A percentile compares a stretch with the other conserved stretches of the same genome.
These are phyloP conservation scores for Cariama cristata DNA, from an alignment of 2,113 vertebrate species.

Conservation along the genomic window DNA sequence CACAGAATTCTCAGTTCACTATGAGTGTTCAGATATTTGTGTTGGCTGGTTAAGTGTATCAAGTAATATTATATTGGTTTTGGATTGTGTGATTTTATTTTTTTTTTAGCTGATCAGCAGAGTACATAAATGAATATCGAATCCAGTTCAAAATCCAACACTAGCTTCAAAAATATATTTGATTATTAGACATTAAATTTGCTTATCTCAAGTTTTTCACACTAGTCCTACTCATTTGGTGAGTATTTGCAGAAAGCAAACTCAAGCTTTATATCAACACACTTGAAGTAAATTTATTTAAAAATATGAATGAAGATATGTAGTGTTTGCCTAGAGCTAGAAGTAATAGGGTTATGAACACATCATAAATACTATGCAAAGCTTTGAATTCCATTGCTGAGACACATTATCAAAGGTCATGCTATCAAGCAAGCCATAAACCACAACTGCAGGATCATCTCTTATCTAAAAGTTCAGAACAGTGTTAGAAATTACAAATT, in stretches of 20 bases:
- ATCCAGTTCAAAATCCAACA: not conserved
- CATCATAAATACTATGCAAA: conserved; percentile 49
- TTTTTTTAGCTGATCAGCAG: conserved; percentile 5
- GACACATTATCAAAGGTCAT: not conserved
- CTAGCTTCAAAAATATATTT: conserved; percentile 2
- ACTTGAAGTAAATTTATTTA: conserved; percentile 44
- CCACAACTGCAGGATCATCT: not conserved
- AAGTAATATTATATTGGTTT: not conserved
- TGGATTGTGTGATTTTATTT: not conserved
- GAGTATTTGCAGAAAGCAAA: conserved; percentile 50
- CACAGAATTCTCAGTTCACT: not conserved
- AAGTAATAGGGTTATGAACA: conserved; percentile 26
- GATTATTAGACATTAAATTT: conserved; percentile 28
- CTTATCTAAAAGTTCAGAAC: conserved; percentile 22
- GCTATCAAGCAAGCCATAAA: conserved; percentile 12
- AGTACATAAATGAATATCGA: conserved; percentile 4
- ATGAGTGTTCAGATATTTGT: not conserved
- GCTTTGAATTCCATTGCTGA: conserved; percentile 26
- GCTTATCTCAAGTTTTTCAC: conserved; percentile 45
- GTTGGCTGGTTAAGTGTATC: not conserved
- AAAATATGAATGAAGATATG: conserved; percentile 37
- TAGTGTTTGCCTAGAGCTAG: conserved; percentile 18
- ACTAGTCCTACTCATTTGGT: not conserved
- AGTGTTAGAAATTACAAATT: not conserved
- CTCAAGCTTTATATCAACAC: conserved; percentile 18